Base-by-base conservation (phyloP, 2,888 invertebrate genomes). In the Drosophila recens region DNA sequence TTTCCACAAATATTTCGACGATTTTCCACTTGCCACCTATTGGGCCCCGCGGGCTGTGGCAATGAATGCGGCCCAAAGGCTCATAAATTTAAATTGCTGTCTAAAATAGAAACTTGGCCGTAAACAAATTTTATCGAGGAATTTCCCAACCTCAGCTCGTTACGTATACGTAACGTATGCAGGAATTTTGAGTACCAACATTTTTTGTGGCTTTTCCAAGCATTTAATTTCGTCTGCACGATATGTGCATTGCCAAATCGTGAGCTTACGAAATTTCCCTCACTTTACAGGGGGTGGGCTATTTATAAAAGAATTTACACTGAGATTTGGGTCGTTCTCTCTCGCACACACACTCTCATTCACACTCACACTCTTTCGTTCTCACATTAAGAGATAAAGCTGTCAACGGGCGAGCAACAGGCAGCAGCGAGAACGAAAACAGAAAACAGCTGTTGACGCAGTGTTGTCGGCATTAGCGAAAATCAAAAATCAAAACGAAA, bases 191-290 rank as follows among this genome's bases (percentile, higher is more conserved):
- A 43, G 42, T 42, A 49, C 9, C 46, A 67, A 64, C 56, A 74
- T 38, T 56, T 57, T 68, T 58, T 33, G 23, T 61, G 56, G 78
- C 62, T 80, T 72, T 82, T 83, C 71, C 72, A 79, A 85, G 80
- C 64, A 64, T 66, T 49, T 59, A 10, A 42, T 2, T 17, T 20
- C 10, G 13, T 11, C 11, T 49, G 15, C 23, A 23, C 30, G 54
- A 9, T 46, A 42, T 45, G 33, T 36, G 36, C 63, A 77, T 69
- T 77, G 78, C 64, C 72, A 78, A 78, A 78, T 68, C 62, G 61
- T 53, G 45, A 72, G 77, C 88, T 84, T 89, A 73, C 90, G 90
- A 84, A 89, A 89, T 88, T 82, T 86, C 80, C 76, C 71, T 57
- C 57, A 79, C 54, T 70, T 67, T 30, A 48, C 67, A 54, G 56